Percentiles rank a stretch among this genome's conserved stretches.
These are phyloP conservation scores for Chrysolina haemoptera DNA, from an alignment of 2,888 invertebrate species.

Conservation along the genomic window DNA sequence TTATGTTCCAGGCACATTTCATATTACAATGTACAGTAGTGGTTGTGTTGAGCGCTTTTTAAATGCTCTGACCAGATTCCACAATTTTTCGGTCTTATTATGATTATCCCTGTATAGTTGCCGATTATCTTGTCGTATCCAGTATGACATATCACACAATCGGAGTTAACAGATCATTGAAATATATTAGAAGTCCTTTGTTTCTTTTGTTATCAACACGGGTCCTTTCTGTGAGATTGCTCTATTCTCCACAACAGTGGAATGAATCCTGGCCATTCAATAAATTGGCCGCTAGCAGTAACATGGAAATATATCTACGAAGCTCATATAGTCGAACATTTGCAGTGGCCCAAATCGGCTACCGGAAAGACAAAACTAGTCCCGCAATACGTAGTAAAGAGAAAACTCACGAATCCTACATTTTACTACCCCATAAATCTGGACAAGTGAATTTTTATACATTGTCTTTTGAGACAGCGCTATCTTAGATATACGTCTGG, in stretches of 20 bases:
- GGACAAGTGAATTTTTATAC: conserved; percentile 57
- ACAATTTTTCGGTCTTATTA: no score
- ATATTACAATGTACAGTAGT: no score
- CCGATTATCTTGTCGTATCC: no score
- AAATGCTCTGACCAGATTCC: no score
- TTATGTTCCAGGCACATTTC: no score
- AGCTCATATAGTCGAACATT: conserved; percentile 19
- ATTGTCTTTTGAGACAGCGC: conserved; percentile 50
- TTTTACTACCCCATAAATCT: conserved; percentile 60
- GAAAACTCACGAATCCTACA: conserved; percentile 37
- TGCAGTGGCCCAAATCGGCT: conserved; percentile 27
- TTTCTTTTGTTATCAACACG: neutral
- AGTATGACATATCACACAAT: neutral
- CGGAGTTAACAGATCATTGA: neutral
- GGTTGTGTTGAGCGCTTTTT: no score
- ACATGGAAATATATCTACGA: conserved; percentile 2
- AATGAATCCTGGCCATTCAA: neutral
- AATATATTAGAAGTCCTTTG: neutral
- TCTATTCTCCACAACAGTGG: neutral
- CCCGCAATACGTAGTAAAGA: conserved; percentile 42
- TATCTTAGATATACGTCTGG: neutral
- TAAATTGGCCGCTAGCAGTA: neutral
- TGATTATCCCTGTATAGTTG: no score
- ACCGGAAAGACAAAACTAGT: conserved; percentile 33
- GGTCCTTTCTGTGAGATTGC: neutral